Evolutionary conservation across 2,797 vertebrate genomes (phyloP).

Genomic region (Anabas testudineus): DNA sequence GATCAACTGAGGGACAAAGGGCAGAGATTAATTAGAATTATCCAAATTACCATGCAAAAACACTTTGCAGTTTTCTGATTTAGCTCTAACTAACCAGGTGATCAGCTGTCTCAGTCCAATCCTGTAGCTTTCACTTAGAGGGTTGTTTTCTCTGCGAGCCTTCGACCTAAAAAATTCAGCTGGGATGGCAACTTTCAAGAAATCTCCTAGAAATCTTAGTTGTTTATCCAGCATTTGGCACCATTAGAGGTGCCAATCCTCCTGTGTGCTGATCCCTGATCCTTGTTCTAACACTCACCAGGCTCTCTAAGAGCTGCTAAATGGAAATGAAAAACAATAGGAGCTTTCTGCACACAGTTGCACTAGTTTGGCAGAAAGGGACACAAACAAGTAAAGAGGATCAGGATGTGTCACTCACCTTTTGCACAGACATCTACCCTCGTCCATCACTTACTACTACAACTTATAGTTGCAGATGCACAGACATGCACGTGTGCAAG

Average conservation of each 20-base stretch:
- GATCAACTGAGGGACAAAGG: conserved; percentile 27
- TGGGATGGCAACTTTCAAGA: conserved; percentile 62
- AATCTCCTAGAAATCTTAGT: conserved; percentile 62
- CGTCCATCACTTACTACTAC: not conserved
- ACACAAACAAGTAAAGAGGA: conserved; percentile 54
- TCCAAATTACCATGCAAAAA: conserved; percentile 40
- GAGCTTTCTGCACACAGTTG: conserved; percentile 46
- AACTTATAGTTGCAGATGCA: not conserved
- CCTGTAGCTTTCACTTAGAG: conserved; percentile 30
- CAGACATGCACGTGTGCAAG: not conserved
- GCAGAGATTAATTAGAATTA: conserved; percentile 36
- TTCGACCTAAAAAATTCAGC: conserved; percentile 51
- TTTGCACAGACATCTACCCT: not conserved
- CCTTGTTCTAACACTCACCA: conserved; percentile 55
- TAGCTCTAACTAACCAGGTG: conserved; percentile 39
- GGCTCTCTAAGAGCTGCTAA: conserved; percentile 33
- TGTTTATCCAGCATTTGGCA: conserved; percentile 72
- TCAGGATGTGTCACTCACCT: conserved; percentile 21
- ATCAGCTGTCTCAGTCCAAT: conserved; percentile 24
- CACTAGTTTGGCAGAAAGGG: conserved; percentile 22
- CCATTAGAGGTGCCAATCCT: conserved; percentile 59
- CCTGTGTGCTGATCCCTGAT: conserved; percentile 56
- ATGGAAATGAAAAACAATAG: conserved; percentile 56
- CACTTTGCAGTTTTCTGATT: conserved; percentile 28
- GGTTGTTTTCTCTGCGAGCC: conserved; percentile 18